These are phyloP conservation scores for Bagarius yarrelli DNA, from an alignment of 2,113 vertebrate species.

Conservation along the genomic window DNA sequence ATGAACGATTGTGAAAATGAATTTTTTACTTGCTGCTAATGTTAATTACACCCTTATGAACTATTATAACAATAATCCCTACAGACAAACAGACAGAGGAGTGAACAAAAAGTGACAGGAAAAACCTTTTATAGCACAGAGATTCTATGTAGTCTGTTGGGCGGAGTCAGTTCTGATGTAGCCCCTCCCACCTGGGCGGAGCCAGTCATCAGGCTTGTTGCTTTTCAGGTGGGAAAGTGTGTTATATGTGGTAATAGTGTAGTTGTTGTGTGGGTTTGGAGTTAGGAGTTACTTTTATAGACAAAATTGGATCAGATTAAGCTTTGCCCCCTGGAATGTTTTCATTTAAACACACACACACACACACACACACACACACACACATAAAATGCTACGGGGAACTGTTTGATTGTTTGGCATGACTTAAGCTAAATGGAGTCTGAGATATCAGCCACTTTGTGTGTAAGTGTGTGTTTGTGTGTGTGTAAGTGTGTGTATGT, in stretches of 20 bases:
- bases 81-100: neutral
- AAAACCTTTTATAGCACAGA: neutral
- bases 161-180: neutral
- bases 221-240: neutral
- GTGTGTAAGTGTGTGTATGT: neutral
- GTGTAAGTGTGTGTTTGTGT: neutral
- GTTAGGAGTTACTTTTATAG: neutral
- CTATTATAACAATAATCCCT: slow-evolving; percentile 25
- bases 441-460: slow-evolving; percentile 26
- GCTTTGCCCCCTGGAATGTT: neutral
- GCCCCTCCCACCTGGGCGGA: neutral
- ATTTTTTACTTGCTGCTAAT: slow-evolving; percentile 32
- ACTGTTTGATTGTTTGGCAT: no score
- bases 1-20: slow-evolving; percentile 43
- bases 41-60: slow-evolving; percentile 40
- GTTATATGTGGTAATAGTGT: neutral
- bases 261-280: no score
- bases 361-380: no score
- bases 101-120: neutral
- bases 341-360: no score
- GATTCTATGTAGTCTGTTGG: neutral
- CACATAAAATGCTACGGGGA: no score
- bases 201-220: neutral
- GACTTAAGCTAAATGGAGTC: slow-evolving; percentile 13
- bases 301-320: neutral